phyloP scores from a whole-genome alignment of 2,888 invertebrate genomes.

The Nipponacmea schrenckii region DNA sequence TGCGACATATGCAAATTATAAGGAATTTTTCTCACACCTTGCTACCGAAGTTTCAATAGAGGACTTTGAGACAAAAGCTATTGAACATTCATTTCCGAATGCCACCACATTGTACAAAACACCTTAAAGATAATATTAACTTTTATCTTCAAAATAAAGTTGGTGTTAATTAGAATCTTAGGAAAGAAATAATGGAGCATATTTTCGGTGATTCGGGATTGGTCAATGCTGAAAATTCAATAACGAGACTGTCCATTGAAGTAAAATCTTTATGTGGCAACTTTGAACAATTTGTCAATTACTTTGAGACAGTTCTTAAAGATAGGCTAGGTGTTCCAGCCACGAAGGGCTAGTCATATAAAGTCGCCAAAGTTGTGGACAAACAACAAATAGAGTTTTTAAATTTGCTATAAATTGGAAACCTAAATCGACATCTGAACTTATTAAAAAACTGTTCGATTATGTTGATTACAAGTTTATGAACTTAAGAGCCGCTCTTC shows the following conservation, averaged over 20 bases:
- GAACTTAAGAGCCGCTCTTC: too few species aligned
- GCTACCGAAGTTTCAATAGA: neutral
- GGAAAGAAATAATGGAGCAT: neutral
- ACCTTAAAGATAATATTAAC: neutral
- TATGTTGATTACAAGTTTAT: too few species aligned
- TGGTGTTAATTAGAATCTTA: neutral
- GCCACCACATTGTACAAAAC: neutral
- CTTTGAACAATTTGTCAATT: too few species aligned
- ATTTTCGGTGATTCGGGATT: neutral
- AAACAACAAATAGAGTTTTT: too few species aligned
- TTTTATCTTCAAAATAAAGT: neutral
- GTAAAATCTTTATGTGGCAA: too few species aligned
- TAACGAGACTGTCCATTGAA: neutral
- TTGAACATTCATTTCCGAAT: neutral
- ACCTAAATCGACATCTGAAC: too few species aligned
- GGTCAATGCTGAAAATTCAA: neutral
- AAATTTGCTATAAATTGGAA: too few species aligned
- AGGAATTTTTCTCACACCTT: neutral
- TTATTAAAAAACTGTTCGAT: too few species aligned
- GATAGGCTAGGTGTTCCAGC: too few species aligned
- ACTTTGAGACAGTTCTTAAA: too few species aligned
- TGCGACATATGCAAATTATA: neutral
- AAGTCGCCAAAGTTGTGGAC: too few species aligned
- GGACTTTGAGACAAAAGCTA: neutral
- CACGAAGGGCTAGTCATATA: too few species aligned